Evolutionary conservation across 2,113 vertebrate species (phyloP).

Genomic region (Ochotona curzoniae): DNA sequence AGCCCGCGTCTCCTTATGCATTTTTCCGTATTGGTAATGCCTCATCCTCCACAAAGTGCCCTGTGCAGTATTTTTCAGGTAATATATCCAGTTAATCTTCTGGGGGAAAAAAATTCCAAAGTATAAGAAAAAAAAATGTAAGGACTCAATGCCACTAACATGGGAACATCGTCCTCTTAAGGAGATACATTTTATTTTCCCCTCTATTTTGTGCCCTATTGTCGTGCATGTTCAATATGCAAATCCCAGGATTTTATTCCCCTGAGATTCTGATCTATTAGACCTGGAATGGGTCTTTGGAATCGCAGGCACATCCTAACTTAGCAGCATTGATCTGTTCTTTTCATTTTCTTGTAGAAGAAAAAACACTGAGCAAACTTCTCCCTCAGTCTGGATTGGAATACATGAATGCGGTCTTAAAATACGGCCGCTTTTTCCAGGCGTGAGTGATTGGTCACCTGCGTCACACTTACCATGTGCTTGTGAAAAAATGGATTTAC

Average conservation of each 20-base stretch:
- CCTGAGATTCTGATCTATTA: too few species aligned
- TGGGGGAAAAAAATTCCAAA: not conserved
- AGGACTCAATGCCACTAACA: not conserved
- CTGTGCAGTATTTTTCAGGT: conserved; percentile 81
- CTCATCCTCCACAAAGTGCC: conserved; percentile 78
- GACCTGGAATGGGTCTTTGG: not conserved
- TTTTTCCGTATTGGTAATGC: conserved; percentile 81
- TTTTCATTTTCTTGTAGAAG: not conserved
- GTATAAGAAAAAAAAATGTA: not conserved
- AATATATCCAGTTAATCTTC: not conserved
- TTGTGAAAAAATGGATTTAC: not conserved
- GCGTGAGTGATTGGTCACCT: not conserved
- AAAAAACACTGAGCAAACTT: not conserved
- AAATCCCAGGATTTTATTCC: not conserved
- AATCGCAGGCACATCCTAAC: not conserved
- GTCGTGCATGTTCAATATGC: not conserved
- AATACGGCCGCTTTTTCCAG: not conserved
- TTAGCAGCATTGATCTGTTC: not conserved
- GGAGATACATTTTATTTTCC: not conserved
- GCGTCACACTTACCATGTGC: not conserved
- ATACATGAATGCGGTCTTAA: not conserved
- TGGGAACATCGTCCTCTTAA: not conserved
- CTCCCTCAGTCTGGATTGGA: not conserved
- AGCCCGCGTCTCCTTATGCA: conserved; percentile 81
- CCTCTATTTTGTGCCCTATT: not conserved